Evolutionary conservation across 2,113 vertebrate genomes (phyloP), one percentile per base, ranked within the genome.

Genomic region (Ptyas mucosa): DNA sequence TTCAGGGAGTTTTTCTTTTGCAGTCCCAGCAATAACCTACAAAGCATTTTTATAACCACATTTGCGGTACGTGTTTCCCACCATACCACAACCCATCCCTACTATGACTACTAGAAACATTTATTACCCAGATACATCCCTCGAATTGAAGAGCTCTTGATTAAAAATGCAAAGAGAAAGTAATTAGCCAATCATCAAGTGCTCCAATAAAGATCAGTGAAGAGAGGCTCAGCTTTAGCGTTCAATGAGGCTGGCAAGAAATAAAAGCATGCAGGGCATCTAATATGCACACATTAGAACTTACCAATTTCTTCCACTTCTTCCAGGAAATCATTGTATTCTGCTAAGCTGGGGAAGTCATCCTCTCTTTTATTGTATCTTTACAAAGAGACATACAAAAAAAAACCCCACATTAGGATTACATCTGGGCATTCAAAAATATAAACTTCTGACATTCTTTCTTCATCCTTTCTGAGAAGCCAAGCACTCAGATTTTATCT

Each of bases 291-390:
- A 58, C 89, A 96, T 95, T 94, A 93, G 92, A 93, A 97, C 98
- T 95, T 98, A 99, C 99, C 99, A 94, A 99, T 98, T 95, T 99
- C 99, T 97, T 99, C 99, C 94, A 99, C 98, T 97, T 98, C 97
- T 97, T 99, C 99, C 95, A 99, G 97, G 96, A 99, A 99, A 97
- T 99, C 98, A 94, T 99, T 99, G 96, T 99, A 99, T 94, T 99
- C 98, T 94, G 96, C 97, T 91, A 99, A 97, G 96, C 97, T 98
- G 94, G 98, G 92, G 96, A 99, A 99, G 95, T 99, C 99, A 91
- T 98, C 97, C 95, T 99, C 99, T 97, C 99, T 98, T 97, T 99
- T 99, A 97, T 99, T 99, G 96, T 99, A 99, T 98, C 99, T 99
- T 97, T 91, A 94, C 95, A 93, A 95, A 86, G 96, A 97, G 90